Evolutionary conservation across 2,113 vertebrate genomes (phyloP).

Genomic region (Balaeniceps rex): DNA sequence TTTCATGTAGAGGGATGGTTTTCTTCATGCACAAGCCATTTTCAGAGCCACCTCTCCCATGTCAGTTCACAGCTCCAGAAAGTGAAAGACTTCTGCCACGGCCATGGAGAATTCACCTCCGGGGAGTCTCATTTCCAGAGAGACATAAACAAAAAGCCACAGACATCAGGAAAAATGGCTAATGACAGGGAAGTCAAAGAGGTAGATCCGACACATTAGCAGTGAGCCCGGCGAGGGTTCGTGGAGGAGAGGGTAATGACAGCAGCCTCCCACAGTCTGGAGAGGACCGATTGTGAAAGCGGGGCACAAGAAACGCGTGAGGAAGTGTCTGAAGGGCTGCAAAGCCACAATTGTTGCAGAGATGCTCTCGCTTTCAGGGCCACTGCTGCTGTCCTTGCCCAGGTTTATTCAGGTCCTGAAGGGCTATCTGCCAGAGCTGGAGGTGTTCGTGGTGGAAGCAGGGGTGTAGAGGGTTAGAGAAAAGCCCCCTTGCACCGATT

Average conservation of each 20-base stretch:
- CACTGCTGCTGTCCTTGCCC: background rate
- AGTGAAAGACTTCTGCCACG: background rate
- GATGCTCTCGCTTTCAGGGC: background rate
- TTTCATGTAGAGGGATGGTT: background rate
- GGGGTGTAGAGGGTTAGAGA: background rate
- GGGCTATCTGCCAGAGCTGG: background rate
- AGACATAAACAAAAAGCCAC: background rate
- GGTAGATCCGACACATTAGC: background rate
- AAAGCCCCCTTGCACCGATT: background rate
- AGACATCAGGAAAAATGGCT: background rate
- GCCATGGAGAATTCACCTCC: background rate
- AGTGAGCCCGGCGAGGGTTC: background rate
- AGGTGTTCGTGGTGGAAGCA: background rate
- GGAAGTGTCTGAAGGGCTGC: background rate
- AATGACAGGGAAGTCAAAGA: background rate
- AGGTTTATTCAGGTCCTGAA: background rate
- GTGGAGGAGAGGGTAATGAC: background rate
- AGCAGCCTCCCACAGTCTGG: background rate
- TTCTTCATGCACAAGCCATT: background rate
- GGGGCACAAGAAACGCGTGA: accelerated
- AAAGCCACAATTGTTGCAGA: background rate
- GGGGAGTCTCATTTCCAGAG: background rate
- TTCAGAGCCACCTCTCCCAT: background rate
- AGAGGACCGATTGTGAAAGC: background rate
- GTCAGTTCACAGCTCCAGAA: background rate